Conservation (phyloP, 1,140 invertebrate species). For the Penaeus indicus region DNA sequence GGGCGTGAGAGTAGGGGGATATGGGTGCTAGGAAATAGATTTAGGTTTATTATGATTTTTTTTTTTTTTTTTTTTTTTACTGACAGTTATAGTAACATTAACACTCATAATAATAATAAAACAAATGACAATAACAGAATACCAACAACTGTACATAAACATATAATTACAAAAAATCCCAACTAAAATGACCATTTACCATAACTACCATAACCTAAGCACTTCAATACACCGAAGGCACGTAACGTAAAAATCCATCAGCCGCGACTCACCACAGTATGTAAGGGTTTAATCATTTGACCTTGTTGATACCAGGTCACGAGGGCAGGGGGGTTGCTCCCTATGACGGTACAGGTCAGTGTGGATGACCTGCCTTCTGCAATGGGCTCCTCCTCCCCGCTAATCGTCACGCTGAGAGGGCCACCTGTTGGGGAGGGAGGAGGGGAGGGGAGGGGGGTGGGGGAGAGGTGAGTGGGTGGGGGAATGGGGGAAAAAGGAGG, state of each 20-base stretch:
- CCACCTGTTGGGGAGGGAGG: conserved; percentile 41
- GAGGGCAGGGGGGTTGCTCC: conserved; percentile 53
- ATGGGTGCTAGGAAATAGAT: too few relatives aligned
- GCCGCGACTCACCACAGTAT: conserved; percentile 19
- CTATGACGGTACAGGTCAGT: conserved; percentile 47
- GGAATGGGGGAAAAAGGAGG: too few relatives aligned
- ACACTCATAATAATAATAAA: too few relatives aligned
- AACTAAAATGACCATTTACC: background rate
- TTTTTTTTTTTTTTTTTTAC: too few relatives aligned
- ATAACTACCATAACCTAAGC: background rate
- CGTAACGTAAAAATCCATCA: background rate
- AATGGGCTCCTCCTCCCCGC: conserved; percentile 38
- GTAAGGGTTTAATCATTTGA: conserved; percentile 23
- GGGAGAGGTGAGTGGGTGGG: too few relatives aligned
- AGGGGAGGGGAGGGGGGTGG: conserved; percentile 13
- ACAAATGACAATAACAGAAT: too few relatives aligned
- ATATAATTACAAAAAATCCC: too few relatives aligned
- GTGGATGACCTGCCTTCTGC: conserved; percentile 33
- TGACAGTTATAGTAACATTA: too few relatives aligned
- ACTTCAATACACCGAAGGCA: background rate
- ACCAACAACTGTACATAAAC: too few relatives aligned
- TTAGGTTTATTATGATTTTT: too few relatives aligned
- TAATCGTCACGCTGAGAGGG: conserved; percentile 51
- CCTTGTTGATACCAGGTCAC: conserved; percentile 59
- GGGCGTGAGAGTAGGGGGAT: too few relatives aligned